A percentile compares a stretch with the other conserved stretches of the same genome.
Conservation (phyloP, 2,797 vertebrate genomes). For the Spatula clypeata region DNA sequence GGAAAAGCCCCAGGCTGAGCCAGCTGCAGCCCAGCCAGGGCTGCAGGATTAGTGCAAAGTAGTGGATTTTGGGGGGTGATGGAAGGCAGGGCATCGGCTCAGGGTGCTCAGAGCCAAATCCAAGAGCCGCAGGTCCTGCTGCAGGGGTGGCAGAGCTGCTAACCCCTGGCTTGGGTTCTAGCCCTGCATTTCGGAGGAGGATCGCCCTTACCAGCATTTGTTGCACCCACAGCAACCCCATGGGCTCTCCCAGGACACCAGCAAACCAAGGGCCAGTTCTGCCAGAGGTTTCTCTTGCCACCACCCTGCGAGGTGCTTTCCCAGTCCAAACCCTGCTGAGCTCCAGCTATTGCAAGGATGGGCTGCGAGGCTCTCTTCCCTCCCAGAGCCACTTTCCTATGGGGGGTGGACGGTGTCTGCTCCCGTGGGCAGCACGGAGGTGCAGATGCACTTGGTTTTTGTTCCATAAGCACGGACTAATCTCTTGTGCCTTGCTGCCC, state of each 20-base stretch:
- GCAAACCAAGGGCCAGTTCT: neutral
- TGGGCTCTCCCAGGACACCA: neutral
- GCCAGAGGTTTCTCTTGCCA: neutral
- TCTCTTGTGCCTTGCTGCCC: neutral
- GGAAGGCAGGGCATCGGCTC: neutral
- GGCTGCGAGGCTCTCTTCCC: neutral
- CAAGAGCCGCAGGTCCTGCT: neutral
- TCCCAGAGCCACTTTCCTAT: neutral
- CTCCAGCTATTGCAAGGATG: fast-evolving
- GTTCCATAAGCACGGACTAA: neutral
- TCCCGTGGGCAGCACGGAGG: neutral
- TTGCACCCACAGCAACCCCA: neutral
- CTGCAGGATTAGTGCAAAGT: neutral
- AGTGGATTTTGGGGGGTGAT: neutral
- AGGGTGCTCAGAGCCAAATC: neutral
- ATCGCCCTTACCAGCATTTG: neutral
- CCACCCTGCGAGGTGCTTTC: neutral
- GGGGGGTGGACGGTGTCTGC: neutral
- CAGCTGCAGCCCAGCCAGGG: neutral
- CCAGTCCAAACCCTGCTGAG: neutral
- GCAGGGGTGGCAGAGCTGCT: neutral
- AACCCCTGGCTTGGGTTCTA: fast-evolving
- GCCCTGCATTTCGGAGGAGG: neutral
- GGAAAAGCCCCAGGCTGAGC: neutral
- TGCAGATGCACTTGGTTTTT: neutral